A percentile compares a stretch with the other conserved stretches of the same genome.
phyloP scores from a whole-genome alignment of 2,113 vertebrate genomes.

The Chionis minor region DNA sequence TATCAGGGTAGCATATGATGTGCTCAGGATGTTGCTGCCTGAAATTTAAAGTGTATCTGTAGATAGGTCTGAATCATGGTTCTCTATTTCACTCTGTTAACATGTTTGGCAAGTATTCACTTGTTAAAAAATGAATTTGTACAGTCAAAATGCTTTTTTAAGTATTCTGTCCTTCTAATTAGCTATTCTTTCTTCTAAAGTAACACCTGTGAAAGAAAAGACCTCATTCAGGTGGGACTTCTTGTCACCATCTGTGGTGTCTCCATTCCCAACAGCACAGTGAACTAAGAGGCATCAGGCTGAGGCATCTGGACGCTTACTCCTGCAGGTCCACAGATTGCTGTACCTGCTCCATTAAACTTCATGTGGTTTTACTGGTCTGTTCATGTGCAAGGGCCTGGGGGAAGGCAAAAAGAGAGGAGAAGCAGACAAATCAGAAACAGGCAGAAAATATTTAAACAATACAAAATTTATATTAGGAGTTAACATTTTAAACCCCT shows the following conservation, averaged over 20 bases:
- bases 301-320: fast-evolving
- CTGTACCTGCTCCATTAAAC: background rate
- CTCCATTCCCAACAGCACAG: background rate
- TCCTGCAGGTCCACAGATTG: background rate
- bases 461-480: background rate
- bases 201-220: background rate
- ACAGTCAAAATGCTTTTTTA: background rate
- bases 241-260: background rate
- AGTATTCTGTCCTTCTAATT: background rate
- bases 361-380: background rate
- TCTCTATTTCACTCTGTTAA: background rate
- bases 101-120: background rate
- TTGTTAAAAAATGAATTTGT: background rate
- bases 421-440: background rate
- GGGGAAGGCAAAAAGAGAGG: background rate
- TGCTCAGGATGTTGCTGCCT: background rate
- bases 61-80: background rate
- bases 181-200: background rate
- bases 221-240: background rate
- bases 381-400: background rate
- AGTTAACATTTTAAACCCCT: background rate
- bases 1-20: background rate
- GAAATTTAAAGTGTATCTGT: background rate
- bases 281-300: background rate
- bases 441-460: background rate